Conservation (phyloP, 2,888 invertebrate genomes). For the Drosophila nr. perissopoda region DNA sequence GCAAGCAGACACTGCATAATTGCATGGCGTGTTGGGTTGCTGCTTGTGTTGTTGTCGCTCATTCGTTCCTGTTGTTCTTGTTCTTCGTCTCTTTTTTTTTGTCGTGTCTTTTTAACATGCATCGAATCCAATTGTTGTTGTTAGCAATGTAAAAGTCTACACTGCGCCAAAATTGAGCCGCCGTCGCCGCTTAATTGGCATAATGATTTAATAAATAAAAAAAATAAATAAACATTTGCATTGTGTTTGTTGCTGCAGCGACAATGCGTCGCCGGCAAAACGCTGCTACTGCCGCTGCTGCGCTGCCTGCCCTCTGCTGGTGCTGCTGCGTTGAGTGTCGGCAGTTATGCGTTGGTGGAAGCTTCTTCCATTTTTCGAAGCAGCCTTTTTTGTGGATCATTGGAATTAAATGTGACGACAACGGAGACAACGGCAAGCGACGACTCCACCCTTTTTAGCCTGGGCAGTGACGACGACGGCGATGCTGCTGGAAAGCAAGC, state of each 20-base stretch:
- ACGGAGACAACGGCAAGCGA: slow-evolving; percentile 34
- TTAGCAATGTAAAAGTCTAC: slow-evolving; percentile 60
- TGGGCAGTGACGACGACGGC: slow-evolving; percentile 42
- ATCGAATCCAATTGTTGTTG: slow-evolving; percentile 33
- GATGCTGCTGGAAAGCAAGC: slow-evolving; percentile 61
- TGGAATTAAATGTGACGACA: slow-evolving; percentile 69
- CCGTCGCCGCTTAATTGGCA: slow-evolving; percentile 75
- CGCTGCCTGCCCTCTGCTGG: slow-evolving; percentile 9
- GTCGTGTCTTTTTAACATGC: slow-evolving; percentile 58
- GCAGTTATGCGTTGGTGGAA: slow-evolving; percentile 63
- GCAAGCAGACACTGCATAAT: slow-evolving; percentile 66
- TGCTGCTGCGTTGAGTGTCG: slow-evolving; percentile 24
- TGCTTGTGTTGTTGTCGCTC: slow-evolving; percentile 31
- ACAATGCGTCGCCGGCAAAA: slow-evolving; percentile 62
- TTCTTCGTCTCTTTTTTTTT: slow-evolving; percentile 38
- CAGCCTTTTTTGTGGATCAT: slow-evolving; percentile 77
- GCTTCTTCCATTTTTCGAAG: slow-evolving; percentile 48
- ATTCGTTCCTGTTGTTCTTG: slow-evolving; percentile 43
- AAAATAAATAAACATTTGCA: slow-evolving; percentile 79
- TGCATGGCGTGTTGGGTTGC: slow-evolving; percentile 62
- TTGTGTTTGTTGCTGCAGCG: slow-evolving; percentile 53
- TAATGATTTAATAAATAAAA: slow-evolving; percentile 82
- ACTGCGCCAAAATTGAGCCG: slow-evolving; percentile 67
- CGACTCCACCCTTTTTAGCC: slow-evolving; percentile 77
- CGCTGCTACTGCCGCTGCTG: slow-evolving; percentile 13